Conservation (phyloP, 2,797 vertebrate species). For the Erpetoichthys calabaricus region DNA sequence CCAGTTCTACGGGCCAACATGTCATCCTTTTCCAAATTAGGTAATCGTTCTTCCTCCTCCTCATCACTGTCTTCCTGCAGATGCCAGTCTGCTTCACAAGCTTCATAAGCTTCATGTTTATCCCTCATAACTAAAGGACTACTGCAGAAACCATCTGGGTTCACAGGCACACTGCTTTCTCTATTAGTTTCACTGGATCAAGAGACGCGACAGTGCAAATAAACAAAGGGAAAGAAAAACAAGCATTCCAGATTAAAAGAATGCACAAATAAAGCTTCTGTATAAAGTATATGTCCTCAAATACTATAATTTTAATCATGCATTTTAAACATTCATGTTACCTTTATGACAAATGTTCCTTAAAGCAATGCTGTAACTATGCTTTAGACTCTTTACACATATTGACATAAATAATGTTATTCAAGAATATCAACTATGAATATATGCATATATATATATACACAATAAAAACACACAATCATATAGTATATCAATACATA, state of each 20-base stretch:
- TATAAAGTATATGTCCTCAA: too few relatives aligned
- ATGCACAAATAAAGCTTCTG: too few relatives aligned
- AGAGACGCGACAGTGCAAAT: conserved; percentile 3
- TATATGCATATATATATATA: background rate
- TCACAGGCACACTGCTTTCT: background rate
- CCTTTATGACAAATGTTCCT: too few relatives aligned
- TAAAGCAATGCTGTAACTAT: too few relatives aligned
- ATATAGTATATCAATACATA: background rate
- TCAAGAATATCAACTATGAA: background rate
- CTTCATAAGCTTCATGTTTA: too few relatives aligned
- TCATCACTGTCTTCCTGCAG: conserved; percentile 27
- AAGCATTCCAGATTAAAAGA: conserved; percentile 15
- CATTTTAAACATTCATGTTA: too few relatives aligned
- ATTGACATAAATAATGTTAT: too few relatives aligned
- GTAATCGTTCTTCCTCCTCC: conserved; percentile 38
- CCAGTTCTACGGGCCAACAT: conserved; percentile 66
- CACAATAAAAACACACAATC: background rate
- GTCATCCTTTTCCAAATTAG: conserved; percentile 64
- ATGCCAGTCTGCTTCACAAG: conserved; percentile 11
- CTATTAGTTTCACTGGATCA: background rate
- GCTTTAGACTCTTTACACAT: too few relatives aligned
- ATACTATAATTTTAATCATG: too few relatives aligned
- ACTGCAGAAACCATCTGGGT: conserved; percentile 18
- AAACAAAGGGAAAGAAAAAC: background rate
- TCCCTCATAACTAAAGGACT: background rate